These are phyloP conservation scores for Callipepla californica DNA, from an alignment of 2,113 vertebrate genomes.

Conservation along the genomic window DNA sequence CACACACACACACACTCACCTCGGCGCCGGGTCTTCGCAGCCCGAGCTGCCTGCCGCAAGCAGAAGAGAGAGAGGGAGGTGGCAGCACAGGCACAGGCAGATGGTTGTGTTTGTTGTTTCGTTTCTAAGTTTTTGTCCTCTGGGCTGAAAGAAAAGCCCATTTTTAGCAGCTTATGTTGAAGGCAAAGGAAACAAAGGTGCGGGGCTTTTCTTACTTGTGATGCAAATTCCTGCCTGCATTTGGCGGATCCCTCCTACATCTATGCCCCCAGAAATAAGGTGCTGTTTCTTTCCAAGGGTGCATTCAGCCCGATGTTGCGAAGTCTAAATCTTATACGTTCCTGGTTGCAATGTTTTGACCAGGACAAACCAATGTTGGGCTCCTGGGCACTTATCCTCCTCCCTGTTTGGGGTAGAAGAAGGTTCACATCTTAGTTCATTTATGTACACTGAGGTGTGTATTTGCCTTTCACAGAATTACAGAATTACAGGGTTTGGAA, in stretches of 20 bases:
- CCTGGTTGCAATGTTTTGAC: neutral
- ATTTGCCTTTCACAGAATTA: neutral
- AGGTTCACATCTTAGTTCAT: neutral
- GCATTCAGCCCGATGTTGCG: neutral
- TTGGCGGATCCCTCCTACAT: accelerated
- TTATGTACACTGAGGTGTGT: neutral
- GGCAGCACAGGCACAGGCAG: constrained; percentile 44
- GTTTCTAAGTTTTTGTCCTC: neutral
- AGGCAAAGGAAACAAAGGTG: neutral
- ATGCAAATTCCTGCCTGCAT: neutral
- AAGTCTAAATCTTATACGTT: neutral
- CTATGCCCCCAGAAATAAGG: neutral
- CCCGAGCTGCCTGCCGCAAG: neutral
- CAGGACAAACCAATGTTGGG: neutral
- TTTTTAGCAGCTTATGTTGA: neutral
- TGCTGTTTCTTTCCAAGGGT: neutral
- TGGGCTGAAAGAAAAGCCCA: neutral
- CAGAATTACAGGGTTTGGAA: too few species aligned
- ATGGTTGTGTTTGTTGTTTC: neutral
- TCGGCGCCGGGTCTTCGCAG: neutral
- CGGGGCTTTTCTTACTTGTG: neutral
- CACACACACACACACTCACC: neutral
- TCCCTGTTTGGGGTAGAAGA: neutral
- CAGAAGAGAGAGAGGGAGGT: constrained; percentile 19
- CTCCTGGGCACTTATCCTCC: neutral